A percentile compares a stretch with the other conserved stretches of the same genome.
These are phyloP conservation scores for Hololepta plana DNA, from an alignment of 2,888 invertebrate genomes.

Conservation along the genomic window DNA sequence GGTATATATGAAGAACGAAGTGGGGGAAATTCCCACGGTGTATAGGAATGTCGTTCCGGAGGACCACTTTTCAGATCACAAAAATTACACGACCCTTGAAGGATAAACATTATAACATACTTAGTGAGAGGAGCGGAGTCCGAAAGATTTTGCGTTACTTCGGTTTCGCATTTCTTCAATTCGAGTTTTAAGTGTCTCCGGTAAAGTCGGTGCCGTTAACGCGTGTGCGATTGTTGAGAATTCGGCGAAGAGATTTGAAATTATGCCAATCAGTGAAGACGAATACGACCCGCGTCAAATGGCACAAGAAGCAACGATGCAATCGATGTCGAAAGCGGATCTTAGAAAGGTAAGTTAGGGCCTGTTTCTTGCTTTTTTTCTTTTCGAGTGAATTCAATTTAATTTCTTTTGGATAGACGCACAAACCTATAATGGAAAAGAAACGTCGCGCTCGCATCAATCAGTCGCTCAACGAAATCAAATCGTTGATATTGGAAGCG, in stretches of 20 bases:
- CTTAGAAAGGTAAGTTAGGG: conserved; percentile 40
- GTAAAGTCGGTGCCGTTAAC: not conserved
- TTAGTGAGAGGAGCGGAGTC: conserved; percentile 10
- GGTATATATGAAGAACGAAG: too few species aligned
- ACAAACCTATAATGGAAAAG: conserved; percentile 95
- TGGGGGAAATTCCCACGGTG: conserved; percentile 15
- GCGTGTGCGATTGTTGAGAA: not conserved
- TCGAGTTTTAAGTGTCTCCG: too few species aligned
- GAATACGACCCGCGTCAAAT: conserved; percentile 30
- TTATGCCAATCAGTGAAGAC: conserved; percentile 45
- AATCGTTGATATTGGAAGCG: conserved; percentile 75
- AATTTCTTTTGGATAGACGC: conserved; percentile 48
- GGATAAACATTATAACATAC: conserved; percentile 10
- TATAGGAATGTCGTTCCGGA: conserved; percentile 15
- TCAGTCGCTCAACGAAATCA: conserved; percentile 79
- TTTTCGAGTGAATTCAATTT: not conserved
- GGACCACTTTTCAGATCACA: conserved; percentile 8
- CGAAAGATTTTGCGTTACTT: conserved; percentile 6
- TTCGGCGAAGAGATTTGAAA: not conserved
- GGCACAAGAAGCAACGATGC: conserved; percentile 34
- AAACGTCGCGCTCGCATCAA: conserved; percentile 80
- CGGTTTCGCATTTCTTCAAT: conserved; percentile 13
- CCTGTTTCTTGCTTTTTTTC: conserved; percentile 1
- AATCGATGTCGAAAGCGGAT: conserved; percentile 48
- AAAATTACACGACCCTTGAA: conserved; percentile 8